Evolutionary conservation across 2,797 vertebrate genomes (phyloP).

Genomic region (Amblyraja radiata): DNA sequence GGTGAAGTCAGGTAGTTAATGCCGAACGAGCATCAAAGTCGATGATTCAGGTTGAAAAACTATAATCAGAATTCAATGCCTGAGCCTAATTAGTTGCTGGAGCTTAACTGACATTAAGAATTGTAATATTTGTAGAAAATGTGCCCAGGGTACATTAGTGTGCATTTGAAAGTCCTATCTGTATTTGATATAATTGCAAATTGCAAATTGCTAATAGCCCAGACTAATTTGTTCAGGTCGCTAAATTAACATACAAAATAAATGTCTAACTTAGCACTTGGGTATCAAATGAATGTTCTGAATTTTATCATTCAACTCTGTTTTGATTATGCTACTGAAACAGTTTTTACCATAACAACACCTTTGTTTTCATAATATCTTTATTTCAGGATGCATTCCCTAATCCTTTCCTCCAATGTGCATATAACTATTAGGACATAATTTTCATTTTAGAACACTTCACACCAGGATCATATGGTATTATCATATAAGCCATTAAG

Average conservation of each 20-base stretch:
- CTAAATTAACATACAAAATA: neutral
- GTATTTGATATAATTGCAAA: neutral
- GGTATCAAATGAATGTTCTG: neutral
- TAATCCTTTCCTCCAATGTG: neutral
- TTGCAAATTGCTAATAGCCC: neutral
- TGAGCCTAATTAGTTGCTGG: neutral
- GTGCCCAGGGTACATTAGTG: neutral
- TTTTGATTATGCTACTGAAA: neutral
- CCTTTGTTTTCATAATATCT: neutral
- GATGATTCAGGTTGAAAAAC: too few species aligned
- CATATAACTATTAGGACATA: neutral
- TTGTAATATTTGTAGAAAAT: conserved; percentile 24
- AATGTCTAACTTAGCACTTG: neutral
- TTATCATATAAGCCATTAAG: too few species aligned
- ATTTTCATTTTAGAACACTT: neutral
- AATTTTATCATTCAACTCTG: neutral
- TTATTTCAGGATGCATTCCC: neutral
- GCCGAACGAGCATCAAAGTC: too few species aligned
- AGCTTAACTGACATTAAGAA: conserved; percentile 11
- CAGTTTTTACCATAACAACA: neutral
- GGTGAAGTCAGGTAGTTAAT: too few species aligned
- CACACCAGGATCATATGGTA: neutral
- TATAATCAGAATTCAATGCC: too few species aligned
- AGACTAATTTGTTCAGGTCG: neutral
- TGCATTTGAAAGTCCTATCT: neutral